Conservation (phyloP, 1,140 invertebrate species). For the Brachionus plicatilis region DNA sequence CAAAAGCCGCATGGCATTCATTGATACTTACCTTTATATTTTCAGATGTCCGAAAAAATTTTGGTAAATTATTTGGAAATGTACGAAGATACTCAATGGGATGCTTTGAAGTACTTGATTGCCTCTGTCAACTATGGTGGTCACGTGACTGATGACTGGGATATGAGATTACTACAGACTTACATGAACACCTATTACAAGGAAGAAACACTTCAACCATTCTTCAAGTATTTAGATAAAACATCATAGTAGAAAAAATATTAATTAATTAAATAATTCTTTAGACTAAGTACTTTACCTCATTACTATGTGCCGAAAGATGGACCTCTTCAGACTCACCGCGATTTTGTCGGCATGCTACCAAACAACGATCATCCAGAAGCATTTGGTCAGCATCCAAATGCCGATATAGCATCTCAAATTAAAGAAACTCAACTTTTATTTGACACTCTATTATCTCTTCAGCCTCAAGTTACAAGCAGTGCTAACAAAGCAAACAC, state of each 20-base stretch:
- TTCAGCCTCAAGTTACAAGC: slow-evolving; percentile 47
- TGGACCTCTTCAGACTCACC: slow-evolving; percentile 70
- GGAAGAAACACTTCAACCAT: slow-evolving; percentile 59
- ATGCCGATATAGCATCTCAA: slow-evolving; percentile 56
- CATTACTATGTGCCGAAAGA: slow-evolving; percentile 70
- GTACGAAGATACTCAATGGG: slow-evolving; percentile 64
- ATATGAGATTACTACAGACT: slow-evolving; percentile 61
- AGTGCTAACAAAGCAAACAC: neutral
- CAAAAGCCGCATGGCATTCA: neutral
- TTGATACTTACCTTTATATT: neutral
- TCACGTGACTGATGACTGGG: slow-evolving; percentile 57
- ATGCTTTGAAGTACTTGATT: slow-evolving; percentile 57
- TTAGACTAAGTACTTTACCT: slow-evolving; percentile 13
- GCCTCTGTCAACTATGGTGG: slow-evolving; percentile 58
- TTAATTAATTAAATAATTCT: neutral
- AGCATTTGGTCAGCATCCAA: slow-evolving; percentile 63
- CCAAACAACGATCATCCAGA: slow-evolving; percentile 72
- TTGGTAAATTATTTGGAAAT: slow-evolving; percentile 72
- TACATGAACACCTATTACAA: slow-evolving; percentile 69
- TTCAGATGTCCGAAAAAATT: slow-evolving; percentile 71
- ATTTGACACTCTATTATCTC: slow-evolving; percentile 55
- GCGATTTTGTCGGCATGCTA: slow-evolving; percentile 66
- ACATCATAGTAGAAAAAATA: neutral
- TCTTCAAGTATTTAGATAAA: slow-evolving; percentile 61
- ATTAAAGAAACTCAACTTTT: slow-evolving; percentile 54